These are phyloP conservation scores for Columba janthina DNA, from an alignment of 2,113 vertebrate species.

Conservation along the genomic window DNA sequence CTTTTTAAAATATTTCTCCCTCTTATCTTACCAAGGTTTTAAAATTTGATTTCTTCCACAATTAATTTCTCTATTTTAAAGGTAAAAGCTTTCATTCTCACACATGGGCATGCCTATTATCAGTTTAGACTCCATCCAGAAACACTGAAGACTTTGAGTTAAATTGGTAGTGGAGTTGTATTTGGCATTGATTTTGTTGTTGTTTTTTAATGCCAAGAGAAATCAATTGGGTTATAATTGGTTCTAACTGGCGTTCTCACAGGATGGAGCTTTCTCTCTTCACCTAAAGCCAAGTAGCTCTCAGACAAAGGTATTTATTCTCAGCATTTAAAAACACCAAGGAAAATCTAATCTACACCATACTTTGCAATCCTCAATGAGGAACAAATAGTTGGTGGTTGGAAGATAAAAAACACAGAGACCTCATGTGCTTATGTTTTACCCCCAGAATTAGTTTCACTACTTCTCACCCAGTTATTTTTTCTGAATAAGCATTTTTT, in stretches of 20 bases:
- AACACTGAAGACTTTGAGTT: not conserved
- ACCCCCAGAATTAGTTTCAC: not conserved
- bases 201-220: not conserved
- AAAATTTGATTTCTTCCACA: not conserved
- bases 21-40: not conserved
- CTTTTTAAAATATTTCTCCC: not conserved
- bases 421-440: not conserved
- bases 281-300: not conserved
- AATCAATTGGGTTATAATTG: not conserved
- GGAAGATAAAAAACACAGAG: not conserved
- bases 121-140: not conserved
- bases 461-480: not conserved
- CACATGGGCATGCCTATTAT: not conserved
- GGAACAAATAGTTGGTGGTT: not conserved
- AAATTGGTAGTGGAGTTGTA: not conserved
- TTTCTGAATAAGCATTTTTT: not conserved
- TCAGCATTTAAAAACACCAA: not conserved
- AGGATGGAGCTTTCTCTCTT: not conserved
- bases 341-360: not conserved
- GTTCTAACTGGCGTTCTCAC: not conserved
- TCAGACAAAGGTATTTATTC: not conserved
- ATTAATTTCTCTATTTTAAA: not conserved
- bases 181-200: not conserved
- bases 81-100: not conserved
- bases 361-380: not conserved